Evolutionary conservation across 2,113 vertebrate genomes (phyloP).

Genomic region (Epinephelus fuscoguttatus): DNA sequence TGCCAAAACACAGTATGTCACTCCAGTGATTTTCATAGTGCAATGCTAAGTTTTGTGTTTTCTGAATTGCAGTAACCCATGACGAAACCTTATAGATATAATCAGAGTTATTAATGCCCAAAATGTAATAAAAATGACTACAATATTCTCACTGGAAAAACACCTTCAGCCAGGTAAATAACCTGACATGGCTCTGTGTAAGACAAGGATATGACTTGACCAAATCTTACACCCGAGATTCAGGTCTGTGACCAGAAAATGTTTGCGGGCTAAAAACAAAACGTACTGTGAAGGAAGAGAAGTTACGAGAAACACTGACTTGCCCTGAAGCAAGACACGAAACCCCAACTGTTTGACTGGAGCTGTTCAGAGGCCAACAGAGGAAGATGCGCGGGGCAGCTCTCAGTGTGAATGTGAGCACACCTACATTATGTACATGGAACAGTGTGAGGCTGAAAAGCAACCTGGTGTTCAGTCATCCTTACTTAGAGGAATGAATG

Average conservation of each 20-base stretch:
- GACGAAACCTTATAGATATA: background rate
- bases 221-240: conserved; percentile 10
- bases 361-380: conserved; percentile 21
- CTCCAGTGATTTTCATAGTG: background rate
- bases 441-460: conserved; percentile 10
- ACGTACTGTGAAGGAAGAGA: background rate
- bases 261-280: conserved; percentile 5
- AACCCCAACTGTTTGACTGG: conserved; percentile 5
- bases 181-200: background rate
- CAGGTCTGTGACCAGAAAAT: conserved; percentile 7
- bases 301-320: conserved; percentile 18
- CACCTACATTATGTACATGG: background rate
- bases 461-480: background rate
- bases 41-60: background rate
- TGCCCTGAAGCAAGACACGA: conserved; percentile 25
- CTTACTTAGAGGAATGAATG: conserved; percentile 25
- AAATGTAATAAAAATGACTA: background rate
- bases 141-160: background rate
- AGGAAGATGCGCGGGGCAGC: background rate
- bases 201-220: background rate
- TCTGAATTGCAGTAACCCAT: background rate
- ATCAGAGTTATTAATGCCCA: background rate
- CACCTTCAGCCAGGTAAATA: background rate
- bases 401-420: conserved; percentile 8
- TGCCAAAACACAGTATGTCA: background rate